These are phyloP conservation scores for Todus mexicanus DNA, from an alignment of 2,797 vertebrate genomes.

Conservation along the genomic window DNA sequence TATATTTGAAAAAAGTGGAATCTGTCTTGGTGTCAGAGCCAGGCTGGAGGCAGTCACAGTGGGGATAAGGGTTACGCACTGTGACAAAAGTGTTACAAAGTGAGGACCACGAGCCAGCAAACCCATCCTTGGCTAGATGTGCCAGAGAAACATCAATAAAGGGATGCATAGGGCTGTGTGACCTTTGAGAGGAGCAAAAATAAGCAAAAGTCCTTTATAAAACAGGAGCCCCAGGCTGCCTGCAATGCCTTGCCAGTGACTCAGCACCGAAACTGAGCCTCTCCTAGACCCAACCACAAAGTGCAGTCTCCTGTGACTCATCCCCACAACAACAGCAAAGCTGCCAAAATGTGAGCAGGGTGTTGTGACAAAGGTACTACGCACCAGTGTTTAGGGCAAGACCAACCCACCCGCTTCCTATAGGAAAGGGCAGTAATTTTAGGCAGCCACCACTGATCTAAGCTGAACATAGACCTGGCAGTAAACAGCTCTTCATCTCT, in stretches of 20 bases:
- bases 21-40: background rate
- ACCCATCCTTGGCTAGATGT: background rate
- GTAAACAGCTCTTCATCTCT: background rate
- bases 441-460: background rate
- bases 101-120: rapidly evolving
- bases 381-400: background rate
- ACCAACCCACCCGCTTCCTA: background rate
- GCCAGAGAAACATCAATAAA: background rate
- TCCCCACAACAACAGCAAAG: background rate
- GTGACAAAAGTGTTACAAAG: rapidly evolving
- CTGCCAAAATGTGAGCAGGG: background rate
- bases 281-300: background rate
- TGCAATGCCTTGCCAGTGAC: background rate
- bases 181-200: background rate
- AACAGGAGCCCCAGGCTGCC: background rate
- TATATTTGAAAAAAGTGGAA: background rate
- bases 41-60: background rate
- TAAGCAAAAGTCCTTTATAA: background rate
- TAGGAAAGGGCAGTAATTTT: background rate
- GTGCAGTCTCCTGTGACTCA: slow-evolving; percentile 9
- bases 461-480: background rate
- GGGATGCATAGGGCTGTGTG: background rate
- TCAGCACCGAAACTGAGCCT: slow-evolving; percentile 13
- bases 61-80: background rate
- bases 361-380: background rate